phyloP scores from a whole-genome alignment of 2,888 invertebrate species.

The Drosophila greeni region DNA sequence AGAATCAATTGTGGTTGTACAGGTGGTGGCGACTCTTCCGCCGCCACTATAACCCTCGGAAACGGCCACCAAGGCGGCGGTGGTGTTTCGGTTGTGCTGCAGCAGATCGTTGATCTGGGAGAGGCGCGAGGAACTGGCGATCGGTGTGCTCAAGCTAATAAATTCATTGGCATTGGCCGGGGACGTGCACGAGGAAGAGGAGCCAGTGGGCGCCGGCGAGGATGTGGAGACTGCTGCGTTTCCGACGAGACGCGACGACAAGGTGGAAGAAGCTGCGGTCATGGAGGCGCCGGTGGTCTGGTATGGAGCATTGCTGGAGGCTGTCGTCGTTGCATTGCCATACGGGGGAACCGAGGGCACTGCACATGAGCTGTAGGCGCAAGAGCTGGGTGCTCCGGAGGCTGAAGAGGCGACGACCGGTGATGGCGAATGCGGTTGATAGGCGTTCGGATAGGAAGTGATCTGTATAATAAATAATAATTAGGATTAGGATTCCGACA shows the following conservation, averaged over 20 bases:
- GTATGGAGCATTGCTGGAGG: constrained; percentile 64
- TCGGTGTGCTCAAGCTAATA: constrained; percentile 72
- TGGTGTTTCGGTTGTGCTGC: constrained; percentile 77
- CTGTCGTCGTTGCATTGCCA: constrained; percentile 74
- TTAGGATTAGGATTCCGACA: neutral
- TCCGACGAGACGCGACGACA: constrained; percentile 23
- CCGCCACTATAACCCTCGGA: constrained; percentile 54
- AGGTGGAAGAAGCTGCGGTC: constrained; percentile 33
- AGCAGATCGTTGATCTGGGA: constrained; percentile 78
- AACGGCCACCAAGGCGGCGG: constrained; percentile 74
- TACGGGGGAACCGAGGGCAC: constrained; percentile 74
- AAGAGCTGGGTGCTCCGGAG: constrained; percentile 29
- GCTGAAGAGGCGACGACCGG: constrained; percentile 23
- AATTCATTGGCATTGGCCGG: constrained; percentile 39
- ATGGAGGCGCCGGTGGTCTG: constrained; percentile 68
- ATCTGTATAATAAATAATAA: constrained; percentile 34
- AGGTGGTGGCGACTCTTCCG: constrained; percentile 17
- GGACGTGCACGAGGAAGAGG: constrained; percentile 19
- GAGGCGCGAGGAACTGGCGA: constrained; percentile 75
- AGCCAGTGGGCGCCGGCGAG: constrained; percentile 5
- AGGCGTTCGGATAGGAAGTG: constrained; percentile 49
- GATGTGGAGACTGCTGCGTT: constrained; percentile 23
- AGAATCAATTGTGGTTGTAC: constrained; percentile 50
- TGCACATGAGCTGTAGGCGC: constrained; percentile 71
- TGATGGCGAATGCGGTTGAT: constrained; percentile 45